Base-by-base conservation (phyloP, 2,797 vertebrate species). In the Dendrocincla tyrannina region DNA sequence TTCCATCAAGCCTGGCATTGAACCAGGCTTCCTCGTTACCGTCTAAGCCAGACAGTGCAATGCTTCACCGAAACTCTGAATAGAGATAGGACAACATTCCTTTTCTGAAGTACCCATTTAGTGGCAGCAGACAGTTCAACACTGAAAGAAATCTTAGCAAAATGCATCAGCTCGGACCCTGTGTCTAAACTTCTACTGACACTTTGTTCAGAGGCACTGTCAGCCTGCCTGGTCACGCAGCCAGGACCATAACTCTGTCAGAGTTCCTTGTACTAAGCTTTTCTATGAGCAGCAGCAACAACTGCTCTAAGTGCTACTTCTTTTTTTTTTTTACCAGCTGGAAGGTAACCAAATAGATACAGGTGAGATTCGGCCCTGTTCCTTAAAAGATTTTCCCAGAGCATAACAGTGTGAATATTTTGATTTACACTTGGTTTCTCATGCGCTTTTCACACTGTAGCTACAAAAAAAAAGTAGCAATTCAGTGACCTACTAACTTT, bases 401-500 rank as follows among this genome's bases (percentile, higher is more conserved):
- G 17, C 15, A 42, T 10, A 17, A 39, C 17, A 76, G 59, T 28
- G 16, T 66, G 62, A 20, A 6, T 70, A 37, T 60, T 72, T 80
- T 88, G 0, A 85, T 94, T 88, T 73, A 69, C 6, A 10, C 30
- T 79, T 87, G 56, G 37, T 89, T 88, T 79, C 33, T 89, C 17
- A 28, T 30, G 27, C 7, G 62, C 14, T 64, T 94, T 76, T 85
- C 23, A 17, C 24, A 35, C 53, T 69, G 44, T 56, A 82, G 60
- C 64, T 79, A 35, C 2, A 62, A 33, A n/a, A 64, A 22, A 5
- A 39, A 32, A 37, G n/a, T 19, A 22, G 35, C 55, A 85, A 86
- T 79, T 89, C 41, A 81, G 20, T n/a, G 78, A 68, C 79, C 58
- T 92, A 55, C 46, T 84, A 72, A 92, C 37, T 86, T 91, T 92